Base-by-base conservation (phyloP, 2,113 vertebrate genomes). In the Scortum barcoo region DNA sequence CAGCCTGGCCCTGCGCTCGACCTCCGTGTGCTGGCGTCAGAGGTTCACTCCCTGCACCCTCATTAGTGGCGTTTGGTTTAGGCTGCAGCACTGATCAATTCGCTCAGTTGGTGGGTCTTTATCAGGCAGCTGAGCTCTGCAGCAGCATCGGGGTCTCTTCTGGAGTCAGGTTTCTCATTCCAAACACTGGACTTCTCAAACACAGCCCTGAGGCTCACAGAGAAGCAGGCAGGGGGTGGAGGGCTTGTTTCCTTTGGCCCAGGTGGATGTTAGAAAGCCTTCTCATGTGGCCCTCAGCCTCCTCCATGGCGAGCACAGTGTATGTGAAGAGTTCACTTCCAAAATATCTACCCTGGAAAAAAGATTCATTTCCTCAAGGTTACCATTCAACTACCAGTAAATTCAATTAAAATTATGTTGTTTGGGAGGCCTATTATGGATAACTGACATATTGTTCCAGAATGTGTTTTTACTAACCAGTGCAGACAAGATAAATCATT, bases 241-340 rank as follows among this genome's bases (percentile, higher is more conserved):
- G 16, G 57, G 61, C 76, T 84, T 91, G 83, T 90, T 91, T 89
- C 86, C 72, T 86, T 91, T 90, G 88, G 89, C 86, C 75, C 67
- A 73, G 73, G 74, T 80, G 72, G 78, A 84, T 67, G 83, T 88
- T 65, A 80, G 89, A 53, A 28, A 85, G 61, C 72, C 72, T 80
- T 88, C 57, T 82, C 76, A 79, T 76, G 89, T 81, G 79, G 81
- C 69, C 60, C 66, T 26, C 4, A 53, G 30, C 69, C 74, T 81
- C 65, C 30, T 66, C 42, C 1, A 3, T 4, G 3, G 81, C 62
- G 42, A 68, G 57, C 44, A 40, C 53, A 71, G 53, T 36, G 68
- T 56, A 33, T 51, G 76, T 72, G 20, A 72, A 69, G 68, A 65
- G 36, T 84, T 77, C 56, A 79, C 22, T 22, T 86, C 61, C 40